Conservation (phyloP, 2,888 invertebrate genomes). For the Pyrrhosoma nymphula region DNA sequence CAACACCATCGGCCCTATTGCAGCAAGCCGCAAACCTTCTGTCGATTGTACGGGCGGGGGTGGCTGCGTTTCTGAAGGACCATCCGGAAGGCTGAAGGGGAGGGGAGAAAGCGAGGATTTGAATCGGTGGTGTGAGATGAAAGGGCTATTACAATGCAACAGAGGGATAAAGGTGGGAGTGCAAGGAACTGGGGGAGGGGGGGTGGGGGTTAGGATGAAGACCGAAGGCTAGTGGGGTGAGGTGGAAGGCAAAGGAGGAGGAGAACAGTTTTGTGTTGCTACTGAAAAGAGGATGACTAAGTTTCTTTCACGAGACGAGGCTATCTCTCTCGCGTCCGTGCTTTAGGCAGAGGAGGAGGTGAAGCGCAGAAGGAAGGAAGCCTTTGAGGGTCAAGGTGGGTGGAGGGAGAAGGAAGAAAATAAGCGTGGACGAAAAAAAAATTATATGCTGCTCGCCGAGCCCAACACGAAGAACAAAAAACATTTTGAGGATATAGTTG, state of each 20-base stretch:
- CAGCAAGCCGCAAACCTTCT: background rate
- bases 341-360: background rate
- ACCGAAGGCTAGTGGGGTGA: background rate
- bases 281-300: constrained; percentile 52
- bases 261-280: constrained; percentile 7
- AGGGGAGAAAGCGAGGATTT: background rate
- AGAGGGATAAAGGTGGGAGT: background rate
- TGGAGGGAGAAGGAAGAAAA: background rate
- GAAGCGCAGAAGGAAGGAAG: background rate
- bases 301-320: background rate
- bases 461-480: no score
- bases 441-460: no score
- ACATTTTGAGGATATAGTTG: no score
- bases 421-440: no score
- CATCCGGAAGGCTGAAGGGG: background rate
- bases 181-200: background rate
- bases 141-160: background rate
- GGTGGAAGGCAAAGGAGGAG: background rate
- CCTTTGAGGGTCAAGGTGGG: background rate
- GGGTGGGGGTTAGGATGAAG: background rate
- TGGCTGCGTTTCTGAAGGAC: background rate
- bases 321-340: background rate
- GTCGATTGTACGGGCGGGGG: background rate
- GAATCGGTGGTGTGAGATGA: background rate
- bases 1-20: background rate